Percentiles rank a stretch among this genome's conserved stretches.
These are phyloP conservation scores for Gryllus longicercus DNA, from an alignment of 2,888 invertebrate genomes.

Conservation along the genomic window DNA sequence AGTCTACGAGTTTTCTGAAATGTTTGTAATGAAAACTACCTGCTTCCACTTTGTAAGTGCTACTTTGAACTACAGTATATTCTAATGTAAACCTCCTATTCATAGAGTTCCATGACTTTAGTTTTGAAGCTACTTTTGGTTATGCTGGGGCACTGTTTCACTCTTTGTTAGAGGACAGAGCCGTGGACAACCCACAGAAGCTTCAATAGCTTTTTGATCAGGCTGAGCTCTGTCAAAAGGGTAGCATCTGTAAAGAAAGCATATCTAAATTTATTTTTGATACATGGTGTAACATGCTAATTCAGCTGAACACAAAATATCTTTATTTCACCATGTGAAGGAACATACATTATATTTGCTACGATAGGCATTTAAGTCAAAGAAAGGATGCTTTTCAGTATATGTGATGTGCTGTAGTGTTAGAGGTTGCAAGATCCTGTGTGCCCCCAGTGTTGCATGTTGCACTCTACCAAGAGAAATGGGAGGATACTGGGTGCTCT, in stretches of 20 bases:
- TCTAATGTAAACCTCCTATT: not conserved
- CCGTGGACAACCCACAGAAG: not conserved
- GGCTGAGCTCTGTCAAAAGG: not conserved
- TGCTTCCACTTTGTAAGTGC: not conserved
- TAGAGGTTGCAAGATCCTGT: not conserved
- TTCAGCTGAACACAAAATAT: not conserved
- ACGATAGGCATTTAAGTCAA: not conserved
- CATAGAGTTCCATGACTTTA: not conserved
- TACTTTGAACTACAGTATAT: not conserved
- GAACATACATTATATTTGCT: slow-evolving; percentile 1
- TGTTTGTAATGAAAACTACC: too few relatives aligned
- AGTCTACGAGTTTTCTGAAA: too few relatives aligned
- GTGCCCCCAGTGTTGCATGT: slow-evolving; percentile 11
- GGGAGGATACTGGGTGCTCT: not conserved
- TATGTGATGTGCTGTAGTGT: slow-evolving; percentile 1
- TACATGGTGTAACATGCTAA: slow-evolving; percentile 10
- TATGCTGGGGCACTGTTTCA: not conserved
- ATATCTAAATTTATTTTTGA: slow-evolving; percentile 8
- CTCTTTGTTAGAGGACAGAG: not conserved
- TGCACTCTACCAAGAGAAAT: not conserved
- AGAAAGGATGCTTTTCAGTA: not conserved
- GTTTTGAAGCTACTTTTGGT: slow-evolving; percentile 7
- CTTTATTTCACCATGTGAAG: slow-evolving; percentile 6
- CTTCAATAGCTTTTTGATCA: not conserved
- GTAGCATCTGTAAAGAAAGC: slow-evolving; percentile 17